These are phyloP conservation scores for Gallirallus australis DNA, from an alignment of 2,797 vertebrate genomes.

Conservation along the genomic window DNA sequence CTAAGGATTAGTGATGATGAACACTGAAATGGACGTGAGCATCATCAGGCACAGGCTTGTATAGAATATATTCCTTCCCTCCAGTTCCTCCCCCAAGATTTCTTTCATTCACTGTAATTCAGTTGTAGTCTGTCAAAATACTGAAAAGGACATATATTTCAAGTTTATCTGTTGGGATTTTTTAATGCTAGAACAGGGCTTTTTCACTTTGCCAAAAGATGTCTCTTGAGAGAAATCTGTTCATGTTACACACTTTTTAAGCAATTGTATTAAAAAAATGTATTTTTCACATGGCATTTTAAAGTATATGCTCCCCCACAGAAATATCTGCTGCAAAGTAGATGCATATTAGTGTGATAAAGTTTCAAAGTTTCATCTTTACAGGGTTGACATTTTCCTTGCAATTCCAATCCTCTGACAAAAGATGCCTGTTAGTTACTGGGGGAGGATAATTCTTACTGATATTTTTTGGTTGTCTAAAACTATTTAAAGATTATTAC, in stretches of 20 bases:
- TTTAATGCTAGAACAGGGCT: constrained; percentile 36
- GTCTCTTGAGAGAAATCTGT: constrained; percentile 30
- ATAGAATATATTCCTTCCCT: constrained; percentile 25
- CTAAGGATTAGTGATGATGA: constrained; percentile 43
- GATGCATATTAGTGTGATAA: not conserved
- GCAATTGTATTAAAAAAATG: not conserved
- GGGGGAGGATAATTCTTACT: not conserved
- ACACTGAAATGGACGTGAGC: not conserved
- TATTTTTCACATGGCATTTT: not conserved
- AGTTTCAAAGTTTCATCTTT: not conserved
- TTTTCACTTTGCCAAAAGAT: constrained; percentile 46
- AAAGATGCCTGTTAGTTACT: not conserved
- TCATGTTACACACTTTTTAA: constrained; percentile 12
- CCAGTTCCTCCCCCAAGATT: not conserved
- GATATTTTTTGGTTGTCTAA: not conserved
- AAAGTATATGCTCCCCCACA: not conserved
- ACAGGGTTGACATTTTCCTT: not conserved
- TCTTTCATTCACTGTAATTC: constrained; percentile 49
- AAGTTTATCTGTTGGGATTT: constrained; percentile 61
- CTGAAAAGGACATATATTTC: constrained; percentile 66
- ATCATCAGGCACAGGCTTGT: constrained; percentile 23
- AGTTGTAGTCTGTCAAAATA: constrained; percentile 66
- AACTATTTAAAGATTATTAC: not conserved
- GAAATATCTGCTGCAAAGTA: not conserved
- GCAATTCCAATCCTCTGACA: not conserved